Percentiles rank a stretch among this genome's conserved stretches.
Evolutionary conservation across 2,113 vertebrate genomes (phyloP).

Genomic region (Pollachius pollachius): DNA sequence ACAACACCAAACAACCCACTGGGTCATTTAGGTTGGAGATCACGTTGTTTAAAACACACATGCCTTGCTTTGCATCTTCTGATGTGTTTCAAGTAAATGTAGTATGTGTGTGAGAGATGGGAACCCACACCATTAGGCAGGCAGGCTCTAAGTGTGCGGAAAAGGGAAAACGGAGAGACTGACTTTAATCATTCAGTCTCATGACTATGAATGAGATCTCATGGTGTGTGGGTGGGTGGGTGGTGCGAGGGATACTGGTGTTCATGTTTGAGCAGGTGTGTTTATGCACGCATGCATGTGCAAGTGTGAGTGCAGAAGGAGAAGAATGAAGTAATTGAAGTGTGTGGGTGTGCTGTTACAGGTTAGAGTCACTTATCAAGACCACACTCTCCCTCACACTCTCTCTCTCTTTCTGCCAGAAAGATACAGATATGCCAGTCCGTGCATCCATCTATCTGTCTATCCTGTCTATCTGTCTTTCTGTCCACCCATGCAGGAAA

Average conservation of each 20-base stretch:
- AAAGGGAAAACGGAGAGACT: neutral
- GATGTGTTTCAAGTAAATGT: too few relatives aligned
- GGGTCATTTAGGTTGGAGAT: too few relatives aligned
- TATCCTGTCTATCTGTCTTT: too few relatives aligned
- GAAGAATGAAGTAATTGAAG: slow-evolving; percentile 21
- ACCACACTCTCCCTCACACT: neutral
- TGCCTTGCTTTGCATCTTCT: too few relatives aligned
- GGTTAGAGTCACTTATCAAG: slow-evolving; percentile 11
- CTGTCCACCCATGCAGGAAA: too few relatives aligned
- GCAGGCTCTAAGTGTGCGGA: neutral
- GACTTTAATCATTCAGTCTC: slow-evolving; percentile 18
- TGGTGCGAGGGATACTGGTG: slow-evolving; percentile 11
- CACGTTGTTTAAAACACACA: too few relatives aligned
- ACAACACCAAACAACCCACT: too few relatives aligned
- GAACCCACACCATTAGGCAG: neutral
- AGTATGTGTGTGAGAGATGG: neutral
- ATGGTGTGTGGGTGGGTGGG: slow-evolving; percentile 8
- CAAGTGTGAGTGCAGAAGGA: slow-evolving; percentile 7
- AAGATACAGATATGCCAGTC: too few relatives aligned
- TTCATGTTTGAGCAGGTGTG: slow-evolving; percentile 4
- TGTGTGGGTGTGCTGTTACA: slow-evolving; percentile 18
- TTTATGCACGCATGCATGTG: neutral
- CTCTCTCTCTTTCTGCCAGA: neutral
- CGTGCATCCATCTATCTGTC: too few relatives aligned
- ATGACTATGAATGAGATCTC: slow-evolving; percentile 26